Evolutionary conservation across 23 tunicate species (phyloP), one percentile per base, ranked within the genome.

Genomic region (Botrylloides violaceus): DNA sequence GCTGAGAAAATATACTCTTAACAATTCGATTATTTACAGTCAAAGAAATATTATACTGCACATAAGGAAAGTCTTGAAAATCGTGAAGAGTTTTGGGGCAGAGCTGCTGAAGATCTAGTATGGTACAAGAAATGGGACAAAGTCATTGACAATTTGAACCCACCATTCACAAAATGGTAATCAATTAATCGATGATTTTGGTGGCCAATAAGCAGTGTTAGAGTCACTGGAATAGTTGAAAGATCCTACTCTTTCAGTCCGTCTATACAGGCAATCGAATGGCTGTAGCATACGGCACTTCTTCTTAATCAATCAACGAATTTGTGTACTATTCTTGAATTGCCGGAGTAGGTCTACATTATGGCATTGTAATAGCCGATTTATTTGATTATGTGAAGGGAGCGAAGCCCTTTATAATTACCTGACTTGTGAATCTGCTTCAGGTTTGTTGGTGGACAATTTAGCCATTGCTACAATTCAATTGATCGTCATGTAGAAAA

Each of bases 161-260:
- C 88, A 0, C 90, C 90, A 5, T 90, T 78, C 59, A 83, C 97
- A 38, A 79, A 90, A 83, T 90, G 97, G 97, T 90, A 70, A 26
- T 6, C 28, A 23, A 59, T 9, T 15, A 43, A 15, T 9, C 53
- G 9, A 43, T 43, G 15, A n/a, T n/a, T n/a, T n/a, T n/a, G n/a
- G n/a, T n/a, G n/a, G n/a, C n/a, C n/a, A n/a, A n/a, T n/a, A n/a
- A n/a, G n/a, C n/a, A n/a, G n/a, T n/a, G n/a, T n/a, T n/a, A n/a
- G n/a, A n/a, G n/a, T n/a, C n/a, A n/a, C n/a, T n/a, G n/a, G n/a
- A n/a, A n/a, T n/a, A n/a, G n/a, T n/a, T n/a, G n/a, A n/a, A n/a
- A n/a, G n/a, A n/a, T n/a, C n/a, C n/a, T n/a, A n/a, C n/a, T n/a
- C n/a, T n/a, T n/a, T n/a, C n/a, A n/a, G n/a, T n/a, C n/a, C n/a